These are phyloP conservation scores for Halcyon badia DNA, from an alignment of 2,797 vertebrate genomes.

Conservation along the genomic window DNA sequence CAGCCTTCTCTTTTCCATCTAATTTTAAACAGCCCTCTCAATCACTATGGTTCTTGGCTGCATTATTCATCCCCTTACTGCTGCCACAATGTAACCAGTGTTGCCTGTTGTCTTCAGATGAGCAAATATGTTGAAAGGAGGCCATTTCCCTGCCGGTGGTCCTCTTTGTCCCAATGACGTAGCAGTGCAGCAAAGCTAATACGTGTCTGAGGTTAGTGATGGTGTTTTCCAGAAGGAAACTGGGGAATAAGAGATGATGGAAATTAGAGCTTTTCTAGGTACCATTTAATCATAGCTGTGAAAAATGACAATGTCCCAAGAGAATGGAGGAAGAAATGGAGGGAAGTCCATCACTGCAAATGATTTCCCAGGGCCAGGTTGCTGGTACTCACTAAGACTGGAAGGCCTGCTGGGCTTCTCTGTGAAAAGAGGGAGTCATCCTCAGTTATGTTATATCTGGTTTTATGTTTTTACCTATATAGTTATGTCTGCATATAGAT, in stretches of 20 bases:
- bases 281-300: background rate
- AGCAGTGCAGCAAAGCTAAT: background rate
- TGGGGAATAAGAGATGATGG: background rate
- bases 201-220: background rate
- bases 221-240: background rate
- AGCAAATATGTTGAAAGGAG: background rate
- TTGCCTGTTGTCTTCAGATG: background rate
- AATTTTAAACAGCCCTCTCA: conserved; percentile 2
- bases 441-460: background rate
- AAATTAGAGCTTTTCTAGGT: background rate
- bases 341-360: background rate
- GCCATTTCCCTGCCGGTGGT: background rate
- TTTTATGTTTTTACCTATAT: background rate
- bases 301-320: background rate
- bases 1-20: background rate
- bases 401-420: background rate
- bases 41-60: rapidly evolving
- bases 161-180: background rate
- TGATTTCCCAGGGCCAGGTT: background rate
- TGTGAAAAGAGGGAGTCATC: background rate
- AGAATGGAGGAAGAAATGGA: background rate
- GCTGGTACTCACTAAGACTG: background rate
- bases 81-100: background rate
- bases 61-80: background rate
- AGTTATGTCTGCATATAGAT: background rate